Evolutionary conservation across 1,140 invertebrate genomes (phyloP).

Genomic region (Drosophila paulistorum): DNA sequence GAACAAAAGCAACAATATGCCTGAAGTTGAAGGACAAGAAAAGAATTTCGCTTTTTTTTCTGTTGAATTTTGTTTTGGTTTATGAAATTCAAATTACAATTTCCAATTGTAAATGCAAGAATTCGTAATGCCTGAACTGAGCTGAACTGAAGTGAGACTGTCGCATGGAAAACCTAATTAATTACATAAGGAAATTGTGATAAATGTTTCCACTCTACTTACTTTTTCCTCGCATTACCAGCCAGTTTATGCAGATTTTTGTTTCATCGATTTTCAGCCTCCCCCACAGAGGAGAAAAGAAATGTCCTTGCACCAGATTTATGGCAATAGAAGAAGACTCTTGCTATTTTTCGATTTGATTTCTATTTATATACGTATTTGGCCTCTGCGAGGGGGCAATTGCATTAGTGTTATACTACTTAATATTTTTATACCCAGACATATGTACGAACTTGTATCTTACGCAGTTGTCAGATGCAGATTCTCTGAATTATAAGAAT

Average conservation of each 20-base stretch:
- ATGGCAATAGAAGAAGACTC: conserved; percentile 16
- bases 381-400: conserved; percentile 31
- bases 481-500: conserved; percentile 37
- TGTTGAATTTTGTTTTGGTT: conserved; percentile 42
- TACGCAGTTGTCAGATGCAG: conserved; percentile 55
- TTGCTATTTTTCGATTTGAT: conserved; percentile 62
- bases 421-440: conserved; percentile 55
- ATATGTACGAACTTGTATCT: conserved; percentile 15
- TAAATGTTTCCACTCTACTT: conserved; percentile 52
- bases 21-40: conserved; percentile 72
- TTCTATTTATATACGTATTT: conserved; percentile 63
- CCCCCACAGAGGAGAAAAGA: conserved; percentile 40
- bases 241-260: conserved; percentile 46
- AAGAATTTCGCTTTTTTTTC: conserved; percentile 45
- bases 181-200: conserved; percentile 76
- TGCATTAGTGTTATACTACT: conserved; percentile 40
- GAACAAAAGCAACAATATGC: conserved; percentile 2
- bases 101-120: conserved; percentile 35
- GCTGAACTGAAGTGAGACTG: no score
- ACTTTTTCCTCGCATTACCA: conserved; percentile 41
- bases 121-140: conserved; percentile 37
- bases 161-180: conserved; percentile 62
- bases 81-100: conserved; percentile 74
- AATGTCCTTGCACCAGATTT: conserved; percentile 70
- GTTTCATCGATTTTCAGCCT: conserved; percentile 56